Percentiles rank a stretch among this genome's conserved stretches.
Evolutionary conservation across 2,888 invertebrate species (phyloP).

Genomic region (Myathropa florea): DNA sequence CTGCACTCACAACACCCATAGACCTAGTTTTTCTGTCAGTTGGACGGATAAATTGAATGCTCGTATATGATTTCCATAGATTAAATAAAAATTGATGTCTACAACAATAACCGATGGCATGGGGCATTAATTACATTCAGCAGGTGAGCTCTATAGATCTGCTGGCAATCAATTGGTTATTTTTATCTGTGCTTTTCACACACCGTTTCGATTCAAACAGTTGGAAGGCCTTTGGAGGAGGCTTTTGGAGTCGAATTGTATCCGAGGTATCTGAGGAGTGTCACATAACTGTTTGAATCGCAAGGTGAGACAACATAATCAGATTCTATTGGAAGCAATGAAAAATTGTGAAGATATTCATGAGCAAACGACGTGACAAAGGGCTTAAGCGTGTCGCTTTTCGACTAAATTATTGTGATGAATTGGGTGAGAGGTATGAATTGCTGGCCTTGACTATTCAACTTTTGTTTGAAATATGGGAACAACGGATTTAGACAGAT

Average conservation of each 20-base stretch:
- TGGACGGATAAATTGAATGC: neutral
- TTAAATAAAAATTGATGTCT: slow-evolving; percentile 37
- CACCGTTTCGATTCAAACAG: neutral
- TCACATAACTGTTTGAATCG: slow-evolving; percentile 1
- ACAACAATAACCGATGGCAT: slow-evolving; percentile 15
- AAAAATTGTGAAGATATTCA: slow-evolving; percentile 3
- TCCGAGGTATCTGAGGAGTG: neutral
- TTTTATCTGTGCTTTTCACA: neutral
- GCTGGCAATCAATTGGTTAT: neutral
- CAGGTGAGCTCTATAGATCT: slow-evolving; percentile 26
- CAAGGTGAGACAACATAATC: neutral
- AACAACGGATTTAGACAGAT: neutral
- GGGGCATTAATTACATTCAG: slow-evolving; percentile 36
- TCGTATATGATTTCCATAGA: slow-evolving; percentile 43
- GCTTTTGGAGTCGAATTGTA: neutral
- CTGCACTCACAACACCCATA: slow-evolving; percentile 14
- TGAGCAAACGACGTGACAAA: neutral
- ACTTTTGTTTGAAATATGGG: neutral
- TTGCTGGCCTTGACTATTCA: neutral
- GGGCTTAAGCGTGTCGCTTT: neutral
- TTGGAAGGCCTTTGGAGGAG: neutral
- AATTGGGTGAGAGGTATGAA: neutral
- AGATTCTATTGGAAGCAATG: neutral
- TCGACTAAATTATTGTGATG: neutral
- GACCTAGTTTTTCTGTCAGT: slow-evolving; percentile 15